Evolutionary conservation across 2,113 vertebrate genomes (phyloP).

Genomic region (Notiomystis cincta): DNA sequence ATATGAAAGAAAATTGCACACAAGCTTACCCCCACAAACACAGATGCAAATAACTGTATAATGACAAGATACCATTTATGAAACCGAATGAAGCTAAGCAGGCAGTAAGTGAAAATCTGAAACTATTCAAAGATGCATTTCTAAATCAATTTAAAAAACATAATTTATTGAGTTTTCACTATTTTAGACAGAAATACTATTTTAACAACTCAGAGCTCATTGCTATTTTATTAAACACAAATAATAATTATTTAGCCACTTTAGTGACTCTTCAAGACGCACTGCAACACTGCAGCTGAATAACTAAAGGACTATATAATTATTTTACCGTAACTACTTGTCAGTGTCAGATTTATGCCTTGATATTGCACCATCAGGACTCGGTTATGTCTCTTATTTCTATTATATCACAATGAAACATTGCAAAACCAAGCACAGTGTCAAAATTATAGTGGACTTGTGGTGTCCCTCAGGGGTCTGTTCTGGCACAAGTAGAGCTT

Average conservation of each 20-base stretch:
- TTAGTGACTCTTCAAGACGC: neutral
- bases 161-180: neutral
- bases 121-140: neutral
- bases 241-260: neutral
- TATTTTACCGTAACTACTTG: neutral
- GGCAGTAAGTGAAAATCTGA: neutral
- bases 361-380: neutral
- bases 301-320: neutral
- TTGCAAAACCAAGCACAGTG: neutral
- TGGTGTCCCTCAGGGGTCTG: neutral
- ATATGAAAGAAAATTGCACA: neutral
- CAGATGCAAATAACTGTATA: neutral
- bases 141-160: neutral
- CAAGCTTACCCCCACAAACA: rapidly evolving
- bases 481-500: neutral
- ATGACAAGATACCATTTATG: neutral
- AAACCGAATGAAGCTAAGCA: neutral
- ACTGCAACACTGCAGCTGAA: neutral
- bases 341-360: neutral
- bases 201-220: neutral
- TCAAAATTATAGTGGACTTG: neutral
- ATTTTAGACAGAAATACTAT: neutral
- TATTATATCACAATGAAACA: neutral
- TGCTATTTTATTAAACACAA: neutral
- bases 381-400: neutral